These are phyloP conservation scores for Folsomia candida DNA, from an alignment of 2,888 invertebrate species.

Conservation along the genomic window DNA sequence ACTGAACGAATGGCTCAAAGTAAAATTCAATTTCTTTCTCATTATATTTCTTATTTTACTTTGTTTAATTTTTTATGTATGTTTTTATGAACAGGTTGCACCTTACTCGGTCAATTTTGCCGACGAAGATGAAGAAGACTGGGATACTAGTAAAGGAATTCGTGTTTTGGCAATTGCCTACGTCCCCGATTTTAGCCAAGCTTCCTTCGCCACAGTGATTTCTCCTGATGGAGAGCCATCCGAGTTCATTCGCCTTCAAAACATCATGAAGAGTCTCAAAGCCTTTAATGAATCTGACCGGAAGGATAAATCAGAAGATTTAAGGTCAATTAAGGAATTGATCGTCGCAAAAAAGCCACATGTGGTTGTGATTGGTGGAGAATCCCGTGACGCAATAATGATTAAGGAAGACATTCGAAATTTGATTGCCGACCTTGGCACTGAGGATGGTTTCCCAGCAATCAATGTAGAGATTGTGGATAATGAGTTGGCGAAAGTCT, in stretches of 20 bases:
- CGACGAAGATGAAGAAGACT: conserved; percentile 88
- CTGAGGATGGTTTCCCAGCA: conserved; percentile 81
- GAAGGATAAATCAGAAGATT: conserved; percentile 65
- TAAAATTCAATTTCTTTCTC: conserved; percentile 51
- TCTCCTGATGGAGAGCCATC: conserved; percentile 87
- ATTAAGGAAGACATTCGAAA: conserved; percentile 74
- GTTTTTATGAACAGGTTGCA: conserved; percentile 62
- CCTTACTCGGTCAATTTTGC: conserved; percentile 64
- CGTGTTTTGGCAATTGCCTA: conserved; percentile 85
- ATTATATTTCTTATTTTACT: neutral
- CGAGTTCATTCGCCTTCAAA: conserved; percentile 83
- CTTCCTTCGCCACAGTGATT: conserved; percentile 83
- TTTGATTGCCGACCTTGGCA: conserved; percentile 69
- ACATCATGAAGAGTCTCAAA: conserved; percentile 78
- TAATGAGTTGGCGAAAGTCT: conserved; percentile 89
- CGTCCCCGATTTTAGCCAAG: conserved; percentile 77
- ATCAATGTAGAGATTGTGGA: conserved; percentile 89
- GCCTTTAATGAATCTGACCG: conserved; percentile 68
- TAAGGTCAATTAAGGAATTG: conserved; percentile 72
- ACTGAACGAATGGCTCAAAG: conserved; percentile 84
- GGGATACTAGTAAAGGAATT: conserved; percentile 79
- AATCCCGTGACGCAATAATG: conserved; percentile 81
- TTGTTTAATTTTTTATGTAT: too few relatives aligned
- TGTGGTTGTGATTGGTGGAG: conserved; percentile 85
- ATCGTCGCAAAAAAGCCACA: conserved; percentile 89